Evolutionary conservation across 2,888 invertebrate genomes (phyloP).

Genomic region (Troilus luridus): DNA sequence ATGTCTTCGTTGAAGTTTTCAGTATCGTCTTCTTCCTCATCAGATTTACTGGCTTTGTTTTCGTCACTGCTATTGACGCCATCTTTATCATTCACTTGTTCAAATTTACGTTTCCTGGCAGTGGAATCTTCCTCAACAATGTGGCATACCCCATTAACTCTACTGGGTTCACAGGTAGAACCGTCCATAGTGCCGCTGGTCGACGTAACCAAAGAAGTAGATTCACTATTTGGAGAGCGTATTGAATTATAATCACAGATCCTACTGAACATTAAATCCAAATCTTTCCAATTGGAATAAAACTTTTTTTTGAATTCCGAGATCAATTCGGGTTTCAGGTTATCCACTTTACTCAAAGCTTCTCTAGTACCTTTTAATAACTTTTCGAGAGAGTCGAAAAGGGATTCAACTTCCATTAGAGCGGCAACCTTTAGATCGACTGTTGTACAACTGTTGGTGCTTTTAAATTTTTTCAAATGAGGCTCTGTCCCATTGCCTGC

Average conservation of each 20-base stretch:
- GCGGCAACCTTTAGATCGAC: not conserved
- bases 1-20: constrained; percentile 74
- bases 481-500: not conserved
- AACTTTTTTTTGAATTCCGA: constrained; percentile 37
- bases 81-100: constrained; percentile 59
- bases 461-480: constrained; percentile 39
- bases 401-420: not conserved
- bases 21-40: constrained; percentile 68
- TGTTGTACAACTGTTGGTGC: not conserved
- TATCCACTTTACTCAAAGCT: not conserved
- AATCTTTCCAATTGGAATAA: constrained; percentile 51
- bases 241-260: constrained; percentile 52
- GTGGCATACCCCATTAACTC: not conserved
- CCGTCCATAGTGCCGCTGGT: not conserved
- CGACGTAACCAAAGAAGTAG: constrained; percentile 16
- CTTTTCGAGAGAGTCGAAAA: constrained; percentile 47
- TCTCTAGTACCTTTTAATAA: constrained; percentile 25
- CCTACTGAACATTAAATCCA: constrained; percentile 51
- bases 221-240: constrained; percentile 51
- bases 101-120: constrained; percentile 48
- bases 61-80: constrained; percentile 59
- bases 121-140: not conserved
- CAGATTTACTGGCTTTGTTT: constrained; percentile 60
- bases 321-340: constrained; percentile 5
- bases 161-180: not conserved